phyloP scores from a whole-genome alignment of 1,140 invertebrate species.

The Neuroterus valhalla region DNA sequence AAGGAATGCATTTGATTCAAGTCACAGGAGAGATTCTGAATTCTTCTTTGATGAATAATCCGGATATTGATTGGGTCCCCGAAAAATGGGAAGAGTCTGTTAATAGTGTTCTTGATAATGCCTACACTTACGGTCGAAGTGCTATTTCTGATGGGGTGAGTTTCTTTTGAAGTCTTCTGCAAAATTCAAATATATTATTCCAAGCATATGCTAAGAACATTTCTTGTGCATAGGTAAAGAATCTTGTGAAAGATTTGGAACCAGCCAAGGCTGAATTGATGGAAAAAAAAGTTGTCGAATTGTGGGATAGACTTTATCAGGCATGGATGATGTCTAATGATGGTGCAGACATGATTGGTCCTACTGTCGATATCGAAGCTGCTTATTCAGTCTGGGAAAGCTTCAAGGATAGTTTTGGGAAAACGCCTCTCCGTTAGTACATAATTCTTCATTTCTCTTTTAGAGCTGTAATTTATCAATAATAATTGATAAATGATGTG shows the following conservation, averaged over 20 bases:
- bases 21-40: slow-evolving; percentile 93
- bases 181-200: too few relatives aligned
- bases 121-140: slow-evolving; percentile 91
- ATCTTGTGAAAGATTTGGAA: slow-evolving; percentile 88
- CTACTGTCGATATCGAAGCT: slow-evolving; percentile 78
- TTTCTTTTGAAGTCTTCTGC: too few relatives aligned
- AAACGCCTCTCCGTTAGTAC: slow-evolving; percentile 77
- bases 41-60: slow-evolving; percentile 90
- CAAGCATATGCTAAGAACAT: too few relatives aligned
- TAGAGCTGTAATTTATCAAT: slow-evolving; percentile 42
- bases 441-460: slow-evolving; percentile 34
- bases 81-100: slow-evolving; percentile 85
- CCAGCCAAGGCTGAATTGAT: slow-evolving; percentile 87
- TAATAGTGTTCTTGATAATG: slow-evolving; percentile 92
- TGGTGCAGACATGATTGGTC: slow-evolving; percentile 77
- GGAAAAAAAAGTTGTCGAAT: slow-evolving; percentile 92
- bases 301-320: slow-evolving; percentile 95
- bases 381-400: slow-evolving; percentile 82
- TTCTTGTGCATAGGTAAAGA: slow-evolving; percentile 77
- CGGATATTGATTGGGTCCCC: slow-evolving; percentile 81
- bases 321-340: slow-evolving; percentile 87
- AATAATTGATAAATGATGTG: slow-evolving; percentile 40
- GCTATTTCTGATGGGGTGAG: slow-evolving; percentile 87
- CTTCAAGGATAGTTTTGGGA: slow-evolving; percentile 82
- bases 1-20: slow-evolving; percentile 94